phyloP scores from a whole-genome alignment of 1,140 invertebrate genomes.

The Maniola jurtina region DNA sequence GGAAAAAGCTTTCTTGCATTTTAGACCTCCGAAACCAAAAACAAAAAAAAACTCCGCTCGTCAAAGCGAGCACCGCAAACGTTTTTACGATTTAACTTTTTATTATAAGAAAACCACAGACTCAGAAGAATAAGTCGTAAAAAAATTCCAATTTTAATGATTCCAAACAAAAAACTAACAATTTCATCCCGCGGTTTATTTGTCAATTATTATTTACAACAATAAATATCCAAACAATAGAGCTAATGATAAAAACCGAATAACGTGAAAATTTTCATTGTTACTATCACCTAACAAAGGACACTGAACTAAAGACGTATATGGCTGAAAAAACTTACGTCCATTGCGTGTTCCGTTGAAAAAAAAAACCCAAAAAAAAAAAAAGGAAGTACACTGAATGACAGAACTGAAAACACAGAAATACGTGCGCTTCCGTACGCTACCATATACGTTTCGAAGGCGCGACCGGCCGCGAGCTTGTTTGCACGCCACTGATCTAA shows the following conservation, averaged over 20 bases:
- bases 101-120: constrained; percentile 26
- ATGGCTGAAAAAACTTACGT: constrained; percentile 29
- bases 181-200: constrained; percentile 14
- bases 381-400: constrained; percentile 20
- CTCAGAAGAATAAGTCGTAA: constrained; percentile 23
- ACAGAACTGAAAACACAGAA: constrained; percentile 51
- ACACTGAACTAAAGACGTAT: neutral
- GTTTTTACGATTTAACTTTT: constrained; percentile 19
- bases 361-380: constrained; percentile 27
- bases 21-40: neutral
- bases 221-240: constrained; percentile 1
- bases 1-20: constrained; percentile 13
- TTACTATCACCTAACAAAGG: neutral
- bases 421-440: constrained; percentile 24
- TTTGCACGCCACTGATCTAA: constrained; percentile 68
- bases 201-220: no score
- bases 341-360: constrained; percentile 8
- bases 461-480: constrained; percentile 39
- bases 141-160: constrained; percentile 20
- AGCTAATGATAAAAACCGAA: neutral
- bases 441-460: constrained; percentile 31
- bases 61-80: constrained; percentile 2
- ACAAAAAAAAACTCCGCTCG: constrained; percentile 3
- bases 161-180: neutral
- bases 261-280: neutral